A percentile compares a stretch with the other conserved stretches of the same genome.
These are phyloP conservation scores for Pterophyllum scalare DNA, from an alignment of 2,113 vertebrate species.

Conservation along the genomic window DNA sequence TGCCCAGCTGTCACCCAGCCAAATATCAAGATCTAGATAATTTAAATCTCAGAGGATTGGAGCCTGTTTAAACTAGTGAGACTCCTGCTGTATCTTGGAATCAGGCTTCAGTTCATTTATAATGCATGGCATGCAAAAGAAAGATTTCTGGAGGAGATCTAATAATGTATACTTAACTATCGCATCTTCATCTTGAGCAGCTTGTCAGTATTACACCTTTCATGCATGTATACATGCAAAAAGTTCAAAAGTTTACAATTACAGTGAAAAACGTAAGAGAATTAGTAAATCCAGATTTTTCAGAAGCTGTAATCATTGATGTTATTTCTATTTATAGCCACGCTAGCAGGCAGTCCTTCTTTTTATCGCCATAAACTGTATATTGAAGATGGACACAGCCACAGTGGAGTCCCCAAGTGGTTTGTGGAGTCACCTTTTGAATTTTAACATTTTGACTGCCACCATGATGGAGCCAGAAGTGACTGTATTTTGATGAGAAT, in stretches of 20 bases:
- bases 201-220: neutral
- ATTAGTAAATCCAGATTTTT: neutral
- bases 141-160: neutral
- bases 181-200: neutral
- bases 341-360: rapidly evolving
- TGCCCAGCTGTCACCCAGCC: constrained; percentile 11
- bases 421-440: neutral
- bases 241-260: neutral
- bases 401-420: neutral
- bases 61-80: neutral
- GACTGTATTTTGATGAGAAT: neutral
- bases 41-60: constrained; percentile 14
- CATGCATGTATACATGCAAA: neutral
- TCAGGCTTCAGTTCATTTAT: constrained; percentile 11
- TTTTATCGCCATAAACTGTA: neutral
- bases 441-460: neutral
- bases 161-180: neutral
- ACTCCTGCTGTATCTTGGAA: neutral
- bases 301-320: too few species aligned
- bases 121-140: constrained; percentile 9
- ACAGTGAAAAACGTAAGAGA: neutral
- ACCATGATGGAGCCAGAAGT: neutral
- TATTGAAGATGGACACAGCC: neutral
- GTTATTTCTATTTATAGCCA: neutral
- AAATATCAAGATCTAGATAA: constrained; percentile 29